A percentile compares a stretch with the other conserved stretches of the same genome.
Evolutionary conservation across 2,888 invertebrate species (phyloP).

Genomic region (Pammene aurita): DNA sequence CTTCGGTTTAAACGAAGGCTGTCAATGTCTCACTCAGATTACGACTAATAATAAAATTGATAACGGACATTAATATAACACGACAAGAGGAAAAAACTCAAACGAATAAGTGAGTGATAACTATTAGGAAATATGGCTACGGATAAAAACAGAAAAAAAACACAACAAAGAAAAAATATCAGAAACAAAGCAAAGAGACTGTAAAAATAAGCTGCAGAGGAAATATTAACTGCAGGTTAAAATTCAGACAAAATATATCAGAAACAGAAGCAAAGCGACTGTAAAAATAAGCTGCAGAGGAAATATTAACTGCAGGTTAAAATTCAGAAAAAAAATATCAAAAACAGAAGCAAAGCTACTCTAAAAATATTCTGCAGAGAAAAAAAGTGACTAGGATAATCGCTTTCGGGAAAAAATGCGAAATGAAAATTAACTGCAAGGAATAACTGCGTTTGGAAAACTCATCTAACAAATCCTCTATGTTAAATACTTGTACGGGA

Average conservation of each 20-base stretch:
- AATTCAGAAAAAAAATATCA: not conserved
- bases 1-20: no score
- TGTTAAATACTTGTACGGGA: no score
- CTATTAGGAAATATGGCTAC: not conserved
- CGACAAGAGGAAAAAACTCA: not conserved
- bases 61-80: not conserved
- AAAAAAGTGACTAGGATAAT: not conserved
- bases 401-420: not conserved
- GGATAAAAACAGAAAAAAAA: no score
- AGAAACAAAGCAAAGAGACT: no score
- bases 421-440: not conserved
- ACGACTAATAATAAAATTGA: not conserved
- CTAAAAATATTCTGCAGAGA: not conserved
- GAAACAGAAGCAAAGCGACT: no score
- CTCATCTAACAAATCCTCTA: no score
- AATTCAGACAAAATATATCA: not conserved
- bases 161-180: not conserved
- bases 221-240: not conserved
- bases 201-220: no score
- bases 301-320: not conserved
- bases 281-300: no score
- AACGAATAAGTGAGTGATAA: not conserved
- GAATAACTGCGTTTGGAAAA: constrained; percentile 1
- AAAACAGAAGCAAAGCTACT: not conserved
- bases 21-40: no score